Base-by-base conservation (phyloP, 2,888 invertebrate genomes). In the Pristionchus japonicus region DNA sequence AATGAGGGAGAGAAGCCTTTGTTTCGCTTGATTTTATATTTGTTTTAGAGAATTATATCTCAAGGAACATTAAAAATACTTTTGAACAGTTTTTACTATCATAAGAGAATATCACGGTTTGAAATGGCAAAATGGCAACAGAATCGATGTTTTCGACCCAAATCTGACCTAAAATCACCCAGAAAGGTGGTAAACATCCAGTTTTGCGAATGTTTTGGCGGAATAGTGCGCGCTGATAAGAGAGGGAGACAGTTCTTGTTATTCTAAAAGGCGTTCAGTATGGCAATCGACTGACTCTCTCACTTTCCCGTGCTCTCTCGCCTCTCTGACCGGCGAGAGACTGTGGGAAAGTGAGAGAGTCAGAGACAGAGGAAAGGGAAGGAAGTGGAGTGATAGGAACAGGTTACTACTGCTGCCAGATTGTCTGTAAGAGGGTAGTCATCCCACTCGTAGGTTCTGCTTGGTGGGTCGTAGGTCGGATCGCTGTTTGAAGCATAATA, bases 231-330 rank as follows among this genome's bases (percentile, higher is more conserved):
- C 20, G 15, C n/a, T 74, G 74, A 74, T 74, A 74, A 74, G 74
- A 74, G n/a, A 1, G 17, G 17, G 23, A 20, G 17, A 34, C 43
- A 40, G 31, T 43, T 37, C 74, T 74, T 74, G 74, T 74, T 74
- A 74, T 74, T 74, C 40, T 74, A 74, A 37, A 74, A 74, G 74
- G 74, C 74, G 74, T 74, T 74, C 74, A 70, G 70, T 34, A n/a
- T 74, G 74, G 74, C 74, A 74, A 40, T 31, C 27, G 61, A 61
- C n/a, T n/a, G n/a, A n/a, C n/a, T n/a, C n/a, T n/a, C n/a, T n/a
- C n/a, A n/a, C n/a, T n/a, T n/a, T n/a, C n/a, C n/a, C n/a, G n/a
- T n/a, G n/a, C n/a, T n/a, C n/a, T n/a, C n/a, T n/a, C n/a, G n/a
- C n/a, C n/a, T n/a, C n/a, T n/a, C n/a, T n/a, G n/a, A n/a, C n/a